These are phyloP conservation scores for Ylistrum balloti DNA, from an alignment of 1,140 invertebrate genomes.

Conservation along the genomic window DNA sequence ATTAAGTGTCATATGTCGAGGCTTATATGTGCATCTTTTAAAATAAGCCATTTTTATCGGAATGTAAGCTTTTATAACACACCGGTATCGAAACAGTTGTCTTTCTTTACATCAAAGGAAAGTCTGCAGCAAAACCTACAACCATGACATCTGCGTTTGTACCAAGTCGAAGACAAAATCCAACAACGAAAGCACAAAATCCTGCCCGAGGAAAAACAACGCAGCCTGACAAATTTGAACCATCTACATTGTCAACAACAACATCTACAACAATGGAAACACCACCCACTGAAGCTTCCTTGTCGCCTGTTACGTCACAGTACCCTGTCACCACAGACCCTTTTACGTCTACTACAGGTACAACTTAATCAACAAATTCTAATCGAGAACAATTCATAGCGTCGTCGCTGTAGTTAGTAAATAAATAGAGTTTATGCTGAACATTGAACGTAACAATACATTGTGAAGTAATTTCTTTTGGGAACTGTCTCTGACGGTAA, in stretches of 20 bases:
- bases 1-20: no score
- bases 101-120: neutral
- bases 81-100: neutral
- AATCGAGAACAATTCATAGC: no score
- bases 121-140: conserved; percentile 1
- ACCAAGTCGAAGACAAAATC: neutral
- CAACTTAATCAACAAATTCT: neutral
- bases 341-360: conserved; percentile 22
- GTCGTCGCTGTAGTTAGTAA: no score
- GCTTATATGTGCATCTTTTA: no score
- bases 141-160: neutral
- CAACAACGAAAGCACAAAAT: neutral
- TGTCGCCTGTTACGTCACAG: conserved; percentile 3
- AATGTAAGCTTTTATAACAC: no score
- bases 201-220: neutral
- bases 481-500: no score
- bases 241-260: neutral
- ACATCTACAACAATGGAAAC: conserved; percentile 45
- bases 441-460: no score
- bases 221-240: neutral
- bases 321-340: neutral
- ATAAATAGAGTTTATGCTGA: no score
- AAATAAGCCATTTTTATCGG: no score
- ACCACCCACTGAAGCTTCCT: neutral
- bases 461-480: no score